phyloP scores from a whole-genome alignment of 2,797 vertebrate species.

The Pseudochromis fuscus region DNA sequence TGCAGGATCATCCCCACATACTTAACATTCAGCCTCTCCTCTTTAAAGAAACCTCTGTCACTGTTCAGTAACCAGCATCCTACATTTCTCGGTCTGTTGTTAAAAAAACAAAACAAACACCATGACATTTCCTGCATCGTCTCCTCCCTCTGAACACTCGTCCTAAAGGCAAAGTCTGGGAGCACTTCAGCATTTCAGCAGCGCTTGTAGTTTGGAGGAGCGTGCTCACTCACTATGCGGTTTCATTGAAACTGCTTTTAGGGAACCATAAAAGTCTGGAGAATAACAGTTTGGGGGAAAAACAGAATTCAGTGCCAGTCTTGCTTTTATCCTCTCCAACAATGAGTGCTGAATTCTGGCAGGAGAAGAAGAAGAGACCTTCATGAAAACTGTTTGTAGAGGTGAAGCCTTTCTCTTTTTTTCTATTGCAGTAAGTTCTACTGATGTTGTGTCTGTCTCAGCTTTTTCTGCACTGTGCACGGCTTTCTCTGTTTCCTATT shows the following conservation, averaged over 20 bases:
- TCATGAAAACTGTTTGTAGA: not conserved
- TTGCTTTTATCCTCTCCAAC: constrained; percentile 7
- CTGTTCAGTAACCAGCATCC: constrained; percentile 15
- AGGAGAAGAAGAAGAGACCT: constrained; percentile 13
- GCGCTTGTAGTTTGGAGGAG: constrained; percentile 17
- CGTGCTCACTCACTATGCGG: constrained; percentile 15
- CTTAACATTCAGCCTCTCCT: not conserved
- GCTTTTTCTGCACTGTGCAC: not conserved
- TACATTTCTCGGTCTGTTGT: constrained; percentile 26
- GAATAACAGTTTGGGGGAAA: not conserved
- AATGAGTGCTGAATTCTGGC: not conserved
- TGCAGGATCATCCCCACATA: constrained; percentile 7
- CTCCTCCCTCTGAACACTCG: constrained; percentile 39
- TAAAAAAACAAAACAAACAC: not conserved
- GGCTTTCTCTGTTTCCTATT: not conserved
- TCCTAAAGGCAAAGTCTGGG: constrained; percentile 37
- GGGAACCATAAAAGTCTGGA: constrained; percentile 12
- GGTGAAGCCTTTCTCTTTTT: constrained; percentile 25
- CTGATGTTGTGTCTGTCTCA: not conserved
- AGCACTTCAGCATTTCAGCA: constrained; percentile 21
- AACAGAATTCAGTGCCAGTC: constrained; percentile 5
- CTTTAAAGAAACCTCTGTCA: too few relatives aligned
- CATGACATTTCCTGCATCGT: constrained; percentile 47
- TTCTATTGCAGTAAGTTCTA: not conserved
- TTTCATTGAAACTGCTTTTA: constrained; percentile 36